Evolutionary conservation across 2,797 vertebrate species (phyloP).

Genomic region (Poeciliopsis paucimaculata): DNA sequence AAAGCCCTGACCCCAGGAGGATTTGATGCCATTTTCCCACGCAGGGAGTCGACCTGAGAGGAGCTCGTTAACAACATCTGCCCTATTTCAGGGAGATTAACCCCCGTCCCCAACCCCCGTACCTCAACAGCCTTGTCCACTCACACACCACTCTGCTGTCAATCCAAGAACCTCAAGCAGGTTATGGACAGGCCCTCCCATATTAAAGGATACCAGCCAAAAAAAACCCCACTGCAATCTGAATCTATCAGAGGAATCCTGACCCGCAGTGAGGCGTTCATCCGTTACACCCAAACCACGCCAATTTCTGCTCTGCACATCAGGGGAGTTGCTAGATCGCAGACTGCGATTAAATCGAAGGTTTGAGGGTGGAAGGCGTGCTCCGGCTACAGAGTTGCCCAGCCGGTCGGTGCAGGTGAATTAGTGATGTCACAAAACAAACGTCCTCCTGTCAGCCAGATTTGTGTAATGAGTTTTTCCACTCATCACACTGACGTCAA

Average conservation of each 20-base stretch:
- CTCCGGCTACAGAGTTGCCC: constrained; percentile 50
- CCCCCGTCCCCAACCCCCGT: constrained; percentile 72
- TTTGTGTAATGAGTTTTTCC: constrained; percentile 71
- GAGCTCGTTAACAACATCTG: constrained; percentile 87
- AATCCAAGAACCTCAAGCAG: constrained; percentile 68
- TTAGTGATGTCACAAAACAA: constrained; percentile 63
- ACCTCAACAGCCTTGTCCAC: constrained; percentile 51
- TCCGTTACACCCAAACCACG: constrained; percentile 37
- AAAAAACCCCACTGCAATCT: constrained; percentile 53
- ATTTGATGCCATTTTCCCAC: constrained; percentile 87
- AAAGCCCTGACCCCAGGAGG: constrained; percentile 85
- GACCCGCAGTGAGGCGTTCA: constrained; percentile 9
- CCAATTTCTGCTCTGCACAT: constrained; percentile 34
- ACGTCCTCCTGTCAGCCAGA: constrained; percentile 53
- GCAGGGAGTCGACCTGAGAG: constrained; percentile 84
- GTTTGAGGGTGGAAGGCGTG: constrained; percentile 59
- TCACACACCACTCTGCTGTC: constrained; percentile 67
- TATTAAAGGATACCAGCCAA: constrained; percentile 58
- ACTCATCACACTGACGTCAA: constrained; percentile 69
- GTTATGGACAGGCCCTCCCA: constrained; percentile 57
- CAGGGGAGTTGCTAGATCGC: constrained; percentile 57
- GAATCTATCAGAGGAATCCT: constrained; percentile 29
- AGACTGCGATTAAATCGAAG: constrained; percentile 43
- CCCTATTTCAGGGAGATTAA: constrained; percentile 87
- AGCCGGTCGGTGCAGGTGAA: constrained; percentile 67